Conservation (phyloP, 2,797 vertebrate species). For the Danio kyathit region DNA sequence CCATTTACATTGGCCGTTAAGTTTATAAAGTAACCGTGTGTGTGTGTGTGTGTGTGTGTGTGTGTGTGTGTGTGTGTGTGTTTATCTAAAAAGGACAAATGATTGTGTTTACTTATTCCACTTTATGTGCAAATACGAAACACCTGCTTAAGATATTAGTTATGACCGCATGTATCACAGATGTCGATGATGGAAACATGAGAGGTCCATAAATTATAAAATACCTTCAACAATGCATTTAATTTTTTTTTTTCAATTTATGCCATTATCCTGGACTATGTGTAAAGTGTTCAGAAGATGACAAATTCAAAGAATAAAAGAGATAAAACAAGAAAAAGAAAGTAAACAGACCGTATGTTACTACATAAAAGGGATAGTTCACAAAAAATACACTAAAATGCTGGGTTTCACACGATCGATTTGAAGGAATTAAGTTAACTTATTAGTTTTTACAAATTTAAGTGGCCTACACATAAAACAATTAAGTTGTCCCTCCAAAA, state of each 20-base stretch:
- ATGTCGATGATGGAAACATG: conserved; percentile 52
- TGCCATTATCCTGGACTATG: not conserved
- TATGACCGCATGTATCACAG: conserved; percentile 55
- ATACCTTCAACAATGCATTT: conserved; percentile 50
- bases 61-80: too few species aligned
- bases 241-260: not conserved
- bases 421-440: too few species aligned
- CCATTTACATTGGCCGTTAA: not conserved
- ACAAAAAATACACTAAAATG: too few species aligned
- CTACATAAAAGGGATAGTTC: not conserved
- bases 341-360: not conserved
- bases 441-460: too few species aligned
- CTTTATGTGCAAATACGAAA: conserved; percentile 45
- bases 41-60: too few species aligned
- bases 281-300: not conserved
- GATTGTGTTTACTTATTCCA: conserved; percentile 35
- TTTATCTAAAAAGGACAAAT: not conserved
- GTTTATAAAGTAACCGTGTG: not conserved
- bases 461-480: too few species aligned
- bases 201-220: conserved; percentile 52
- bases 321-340: not conserved
- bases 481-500: too few species aligned
- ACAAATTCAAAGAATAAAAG: not conserved
- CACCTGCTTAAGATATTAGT: conserved; percentile 56
- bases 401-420: too few species aligned